These are phyloP conservation scores for Agrypnus murinus DNA, from an alignment of 2,888 invertebrate species.

Conservation along the genomic window DNA sequence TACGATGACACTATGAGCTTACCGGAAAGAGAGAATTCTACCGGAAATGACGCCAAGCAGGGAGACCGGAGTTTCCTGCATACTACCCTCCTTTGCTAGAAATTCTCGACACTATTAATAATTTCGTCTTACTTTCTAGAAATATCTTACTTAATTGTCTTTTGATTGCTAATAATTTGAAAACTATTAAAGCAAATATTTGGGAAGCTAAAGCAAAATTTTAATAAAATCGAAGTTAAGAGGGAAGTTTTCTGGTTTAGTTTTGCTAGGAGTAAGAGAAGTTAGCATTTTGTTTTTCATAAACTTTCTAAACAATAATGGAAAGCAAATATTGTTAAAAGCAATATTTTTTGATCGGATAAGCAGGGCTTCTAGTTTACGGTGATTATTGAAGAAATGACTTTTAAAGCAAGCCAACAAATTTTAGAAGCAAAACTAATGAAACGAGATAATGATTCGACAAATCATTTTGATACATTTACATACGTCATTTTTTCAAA, in stretches of 20 bases:
- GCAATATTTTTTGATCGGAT: background rate
- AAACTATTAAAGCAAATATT: background rate
- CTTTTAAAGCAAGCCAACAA: background rate
- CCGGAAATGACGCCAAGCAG: constrained; percentile 52
- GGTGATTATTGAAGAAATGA: background rate
- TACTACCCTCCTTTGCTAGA: constrained; percentile 38
- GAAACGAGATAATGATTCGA: constrained; percentile 7
- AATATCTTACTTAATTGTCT: constrained; percentile 9
- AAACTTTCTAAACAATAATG: background rate
- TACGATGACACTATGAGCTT: constrained; percentile 38
- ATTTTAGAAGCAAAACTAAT: constrained; percentile 7
- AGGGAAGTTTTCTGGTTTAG: background rate
- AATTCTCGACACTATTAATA: constrained; percentile 36
- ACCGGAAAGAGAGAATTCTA: constrained; percentile 45
- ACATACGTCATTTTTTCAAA: background rate
- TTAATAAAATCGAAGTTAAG: background rate
- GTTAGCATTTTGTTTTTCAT: background rate
- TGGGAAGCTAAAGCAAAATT: background rate
- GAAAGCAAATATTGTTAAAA: background rate
- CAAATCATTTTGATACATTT: constrained; percentile 3
- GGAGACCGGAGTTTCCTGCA: constrained; percentile 49
- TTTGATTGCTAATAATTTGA: background rate
- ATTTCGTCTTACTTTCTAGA: constrained; percentile 11
- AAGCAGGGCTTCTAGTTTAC: constrained; percentile 5
- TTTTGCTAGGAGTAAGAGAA: background rate